These are phyloP conservation scores for Boulengeromyrus knoepffleri DNA, from an alignment of 2,113 vertebrate species.

Conservation along the genomic window DNA sequence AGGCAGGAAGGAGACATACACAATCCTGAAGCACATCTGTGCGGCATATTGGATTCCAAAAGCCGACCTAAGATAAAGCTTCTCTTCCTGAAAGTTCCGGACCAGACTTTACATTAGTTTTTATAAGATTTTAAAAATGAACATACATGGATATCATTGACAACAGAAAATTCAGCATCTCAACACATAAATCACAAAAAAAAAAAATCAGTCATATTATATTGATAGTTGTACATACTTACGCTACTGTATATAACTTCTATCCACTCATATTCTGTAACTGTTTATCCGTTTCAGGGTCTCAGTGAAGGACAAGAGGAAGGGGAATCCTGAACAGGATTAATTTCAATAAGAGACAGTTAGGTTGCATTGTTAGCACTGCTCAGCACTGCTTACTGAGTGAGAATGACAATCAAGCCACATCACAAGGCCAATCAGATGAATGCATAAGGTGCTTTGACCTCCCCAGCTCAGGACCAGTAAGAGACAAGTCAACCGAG, in stretches of 20 bases:
- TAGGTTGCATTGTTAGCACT: background rate
- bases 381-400: background rate
- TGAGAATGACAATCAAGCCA: background rate
- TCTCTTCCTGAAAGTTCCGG: slow-evolving; percentile 41
- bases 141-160: slow-evolving; percentile 31
- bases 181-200: background rate
- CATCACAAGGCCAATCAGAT: background rate
- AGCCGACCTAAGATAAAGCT: background rate
- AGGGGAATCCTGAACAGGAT: background rate
- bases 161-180: background rate
- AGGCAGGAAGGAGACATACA: slow-evolving; percentile 47
- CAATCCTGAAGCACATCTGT: slow-evolving; percentile 52
- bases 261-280: background rate
- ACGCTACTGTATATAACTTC: background rate
- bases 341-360: background rate
- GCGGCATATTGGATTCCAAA: slow-evolving; percentile 55
- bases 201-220: background rate
- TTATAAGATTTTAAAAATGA: slow-evolving; percentile 33
- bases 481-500: background rate
- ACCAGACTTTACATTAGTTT: slow-evolving; percentile 45
- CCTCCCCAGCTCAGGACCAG: background rate
- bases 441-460: background rate
- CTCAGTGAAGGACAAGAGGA: background rate
- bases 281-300: background rate
- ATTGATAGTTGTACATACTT: background rate